Conservation (phyloP, 2,797 vertebrate genomes). For the Pangasius krempfi region DNA sequence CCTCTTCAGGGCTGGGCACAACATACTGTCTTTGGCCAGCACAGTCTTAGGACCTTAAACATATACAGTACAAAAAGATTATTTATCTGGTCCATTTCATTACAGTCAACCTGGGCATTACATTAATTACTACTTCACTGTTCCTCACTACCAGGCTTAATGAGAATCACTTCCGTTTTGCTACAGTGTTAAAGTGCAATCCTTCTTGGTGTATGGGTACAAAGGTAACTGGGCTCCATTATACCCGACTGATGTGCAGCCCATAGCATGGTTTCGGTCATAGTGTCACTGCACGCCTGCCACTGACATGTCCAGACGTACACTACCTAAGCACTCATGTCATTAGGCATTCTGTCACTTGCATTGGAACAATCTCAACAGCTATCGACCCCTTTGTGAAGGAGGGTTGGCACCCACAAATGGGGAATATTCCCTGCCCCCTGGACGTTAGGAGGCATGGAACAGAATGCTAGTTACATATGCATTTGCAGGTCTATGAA, state of each 20-base stretch:
- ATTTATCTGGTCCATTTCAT: neutral
- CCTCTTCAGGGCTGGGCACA: conserved; percentile 67
- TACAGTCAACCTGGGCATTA: neutral
- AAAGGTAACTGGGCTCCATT: neutral
- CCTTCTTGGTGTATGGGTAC: neutral
- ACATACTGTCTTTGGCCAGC: conserved; percentile 71
- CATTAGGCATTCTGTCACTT: neutral
- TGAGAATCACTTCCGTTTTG: neutral
- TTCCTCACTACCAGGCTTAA: neutral
- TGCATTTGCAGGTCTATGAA: neutral
- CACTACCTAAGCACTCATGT: neutral
- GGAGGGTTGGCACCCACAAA: neutral
- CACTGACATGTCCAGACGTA: neutral
- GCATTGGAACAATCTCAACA: neutral
- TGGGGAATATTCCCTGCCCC: neutral
- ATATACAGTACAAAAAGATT: neutral
- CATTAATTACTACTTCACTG: neutral
- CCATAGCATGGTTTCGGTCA: neutral
- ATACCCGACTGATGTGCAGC: neutral
- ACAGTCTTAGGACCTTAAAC: conserved; percentile 65
- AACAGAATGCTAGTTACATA: neutral
- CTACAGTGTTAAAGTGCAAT: neutral
- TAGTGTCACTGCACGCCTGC: neutral
- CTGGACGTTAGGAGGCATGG: neutral
- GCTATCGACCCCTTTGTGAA: neutral